A percentile compares a stretch with the other conserved stretches of the same genome.
These are phyloP conservation scores for Sceliomorpha sp. DNA, from an alignment of 2,888 invertebrate species.

Conservation along the genomic window DNA sequence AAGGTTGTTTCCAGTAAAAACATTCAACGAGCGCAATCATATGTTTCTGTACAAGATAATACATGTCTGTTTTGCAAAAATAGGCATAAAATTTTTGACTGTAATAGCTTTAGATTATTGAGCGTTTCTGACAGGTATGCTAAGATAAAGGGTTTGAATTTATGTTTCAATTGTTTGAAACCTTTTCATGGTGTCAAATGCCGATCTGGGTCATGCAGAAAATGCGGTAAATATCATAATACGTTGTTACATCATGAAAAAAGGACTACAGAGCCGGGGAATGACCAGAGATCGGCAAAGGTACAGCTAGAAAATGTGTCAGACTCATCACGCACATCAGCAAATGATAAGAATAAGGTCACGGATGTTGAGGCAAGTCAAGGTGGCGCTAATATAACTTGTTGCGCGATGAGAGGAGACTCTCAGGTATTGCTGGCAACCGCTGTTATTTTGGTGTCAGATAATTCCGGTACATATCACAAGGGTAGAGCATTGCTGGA, in stretches of 20 bases:
- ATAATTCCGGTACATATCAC: constrained; percentile 21
- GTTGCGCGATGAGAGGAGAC: background rate
- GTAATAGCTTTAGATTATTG: constrained; percentile 5
- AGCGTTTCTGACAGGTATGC: background rate
- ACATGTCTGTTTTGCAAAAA: constrained; percentile 3
- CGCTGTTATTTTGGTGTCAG: constrained; percentile 23
- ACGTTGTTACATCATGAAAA: constrained; percentile 3
- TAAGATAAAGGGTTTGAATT: background rate
- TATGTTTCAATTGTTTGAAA: constrained; percentile 3
- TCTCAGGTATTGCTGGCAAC: constrained; percentile 41
- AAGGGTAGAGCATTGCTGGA: constrained; percentile 46
- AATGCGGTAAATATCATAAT: constrained; percentile 5
- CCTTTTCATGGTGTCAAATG: background rate
- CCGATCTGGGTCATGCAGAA: background rate
- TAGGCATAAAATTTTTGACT: constrained; percentile 15
- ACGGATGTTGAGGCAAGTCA: background rate
- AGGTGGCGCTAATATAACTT: constrained; percentile 1
- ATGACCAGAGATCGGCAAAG: background rate
- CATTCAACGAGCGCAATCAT: constrained; percentile 3
- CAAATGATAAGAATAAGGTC: no score
- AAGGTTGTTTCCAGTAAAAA: background rate
- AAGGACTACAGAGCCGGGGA: background rate
- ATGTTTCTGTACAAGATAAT: background rate
- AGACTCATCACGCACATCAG: background rate
- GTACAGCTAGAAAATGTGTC: background rate